Base-by-base conservation (phyloP, 2,888 invertebrate species). In the Suillia variegata region DNA sequence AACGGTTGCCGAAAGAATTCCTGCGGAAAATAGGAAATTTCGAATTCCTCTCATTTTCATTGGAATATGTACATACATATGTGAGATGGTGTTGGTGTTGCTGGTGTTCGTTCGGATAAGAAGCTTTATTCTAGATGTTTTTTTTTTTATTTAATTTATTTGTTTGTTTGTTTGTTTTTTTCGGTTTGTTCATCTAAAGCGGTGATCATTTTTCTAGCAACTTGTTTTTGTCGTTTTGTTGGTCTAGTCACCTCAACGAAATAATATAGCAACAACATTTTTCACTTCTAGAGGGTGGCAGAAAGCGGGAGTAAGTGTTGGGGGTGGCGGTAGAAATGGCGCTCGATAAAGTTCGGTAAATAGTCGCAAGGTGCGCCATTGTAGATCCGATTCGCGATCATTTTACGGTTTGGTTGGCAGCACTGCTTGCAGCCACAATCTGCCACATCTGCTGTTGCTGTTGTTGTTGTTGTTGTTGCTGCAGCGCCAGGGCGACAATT, bases 171-270 rank as follows among this genome's bases (percentile, higher is more conserved):
- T 56, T 56, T 54, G 55, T 42, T 2, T 38, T 34, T 56, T 26
- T 58, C 65, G 62, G 50, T 56, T 61, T 57, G 61, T n/a, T n/a
- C 38, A 59, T 57, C 15, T 38, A 45, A 56, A 58, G 62, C 49
- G 62, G 71, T 69, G 72, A 74, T 72, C 73, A 71, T 67, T 73
- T 73, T 75, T 73, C 73, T 66, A 62, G 45, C 4, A 13, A 38
- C 4, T 38, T 45, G 24, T 45, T 45, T 52, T 10, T 54, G 8
- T 63, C 58, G 52, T 63, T 63, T 58, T 62, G 66, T 63, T 73
- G 62, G 67, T 74, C 70, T 70, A 70, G 70, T 72, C 71, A 72
- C 68, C 73, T 73, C 73, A 70, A 66, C 70, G 68, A 69, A 66
- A 70, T 75, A 66, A 67, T 61, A 63, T 53, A 59, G 55, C 62